Evolutionary conservation across 2,797 vertebrate genomes (phyloP).

Genomic region (Crenichthys baileyi): DNA sequence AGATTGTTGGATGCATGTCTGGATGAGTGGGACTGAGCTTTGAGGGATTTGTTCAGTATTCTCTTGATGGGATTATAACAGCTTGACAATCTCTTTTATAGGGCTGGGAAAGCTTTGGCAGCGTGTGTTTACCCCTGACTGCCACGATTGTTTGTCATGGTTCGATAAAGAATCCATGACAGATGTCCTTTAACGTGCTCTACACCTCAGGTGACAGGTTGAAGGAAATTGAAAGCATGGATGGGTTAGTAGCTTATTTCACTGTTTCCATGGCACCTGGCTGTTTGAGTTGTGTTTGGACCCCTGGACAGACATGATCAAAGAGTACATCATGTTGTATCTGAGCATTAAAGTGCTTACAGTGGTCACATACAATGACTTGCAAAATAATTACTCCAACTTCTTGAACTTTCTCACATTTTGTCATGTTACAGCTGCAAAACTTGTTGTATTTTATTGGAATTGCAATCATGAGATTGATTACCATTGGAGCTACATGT

Average conservation of each 20-base stretch:
- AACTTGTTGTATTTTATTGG: not conserved
- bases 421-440: not conserved
- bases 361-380: not conserved
- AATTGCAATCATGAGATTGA: not conserved
- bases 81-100: conserved; percentile 24
- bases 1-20: not conserved
- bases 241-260: not conserved
- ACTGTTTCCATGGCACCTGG: not conserved
- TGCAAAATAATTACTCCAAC: not conserved
- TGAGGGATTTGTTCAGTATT: conserved; percentile 32
- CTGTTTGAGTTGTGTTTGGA: not conserved
- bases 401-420: not conserved
- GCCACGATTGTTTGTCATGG: conserved; percentile 32
- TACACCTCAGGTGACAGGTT: conserved; percentile 4
- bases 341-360: not conserved
- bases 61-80: conserved; percentile 46
- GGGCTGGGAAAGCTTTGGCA: conserved; percentile 27
- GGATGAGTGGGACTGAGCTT: conserved; percentile 10
- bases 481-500: not conserved
- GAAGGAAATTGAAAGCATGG: not conserved
- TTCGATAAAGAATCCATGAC: conserved; percentile 26
- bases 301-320: not conserved
- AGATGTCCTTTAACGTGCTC: conserved; percentile 36
- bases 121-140: conserved; percentile 10
- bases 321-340: not conserved